Evolutionary conservation across 2,113 vertebrate species (phyloP).

Genomic region (Macaca mulatta): DNA sequence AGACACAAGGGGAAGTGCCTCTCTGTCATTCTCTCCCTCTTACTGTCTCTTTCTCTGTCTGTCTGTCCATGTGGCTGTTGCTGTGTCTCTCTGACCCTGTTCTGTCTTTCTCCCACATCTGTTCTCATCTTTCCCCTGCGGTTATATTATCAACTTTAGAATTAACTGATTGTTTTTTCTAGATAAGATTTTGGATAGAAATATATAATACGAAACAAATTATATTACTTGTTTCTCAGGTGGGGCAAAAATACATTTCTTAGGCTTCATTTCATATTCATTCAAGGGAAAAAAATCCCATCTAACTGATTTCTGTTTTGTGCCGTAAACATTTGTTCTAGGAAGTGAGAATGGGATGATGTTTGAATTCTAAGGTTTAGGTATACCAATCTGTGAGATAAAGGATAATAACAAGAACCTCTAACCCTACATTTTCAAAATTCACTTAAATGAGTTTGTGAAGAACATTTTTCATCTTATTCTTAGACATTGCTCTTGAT

Average conservation of each 20-base stretch:
- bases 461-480: slow-evolving; percentile 5
- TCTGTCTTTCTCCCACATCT: not conserved
- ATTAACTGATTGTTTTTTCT: not conserved
- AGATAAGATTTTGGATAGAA: not conserved
- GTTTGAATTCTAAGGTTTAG: slow-evolving; percentile 26
- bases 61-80: not conserved
- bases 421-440: not conserved
- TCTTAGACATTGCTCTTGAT: not conserved
- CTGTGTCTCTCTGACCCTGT: not conserved
- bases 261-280: not conserved
- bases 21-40: not conserved
- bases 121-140: not conserved
- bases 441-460: not conserved
- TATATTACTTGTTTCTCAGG: not conserved
- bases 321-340: not conserved
- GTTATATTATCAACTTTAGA: not conserved
- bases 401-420: not conserved
- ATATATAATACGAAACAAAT: not conserved
- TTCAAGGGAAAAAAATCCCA: not conserved
- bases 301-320: not conserved
- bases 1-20: not conserved
- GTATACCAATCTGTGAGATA: not conserved
- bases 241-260: not conserved
- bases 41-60: not conserved
- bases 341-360: not conserved